phyloP scores from a whole-genome alignment of 2,888 invertebrate genomes.

The Syritta pipiens region DNA sequence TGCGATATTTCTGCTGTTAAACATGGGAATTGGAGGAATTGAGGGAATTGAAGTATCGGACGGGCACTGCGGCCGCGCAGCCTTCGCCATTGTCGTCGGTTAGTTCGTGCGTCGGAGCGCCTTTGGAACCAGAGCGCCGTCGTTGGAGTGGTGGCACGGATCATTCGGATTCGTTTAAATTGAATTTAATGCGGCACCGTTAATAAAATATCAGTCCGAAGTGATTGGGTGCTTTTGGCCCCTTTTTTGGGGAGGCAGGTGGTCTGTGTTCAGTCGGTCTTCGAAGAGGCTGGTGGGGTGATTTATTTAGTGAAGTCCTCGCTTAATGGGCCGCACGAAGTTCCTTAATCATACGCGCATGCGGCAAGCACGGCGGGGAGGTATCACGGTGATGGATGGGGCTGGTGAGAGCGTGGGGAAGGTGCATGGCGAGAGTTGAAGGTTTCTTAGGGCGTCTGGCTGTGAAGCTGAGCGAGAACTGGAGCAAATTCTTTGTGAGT shows the following conservation, averaged over 20 bases:
- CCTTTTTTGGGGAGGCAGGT: slow-evolving; percentile 32
- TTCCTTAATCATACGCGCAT: slow-evolving; percentile 44
- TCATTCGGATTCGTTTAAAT: slow-evolving; percentile 62
- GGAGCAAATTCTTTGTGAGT: too few species aligned
- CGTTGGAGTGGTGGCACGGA: slow-evolving; percentile 42
- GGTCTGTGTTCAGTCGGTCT: neutral
- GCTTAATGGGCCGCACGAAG: slow-evolving; percentile 61
- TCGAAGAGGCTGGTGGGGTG: slow-evolving; percentile 26
- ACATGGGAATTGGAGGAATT: slow-evolving; percentile 65
- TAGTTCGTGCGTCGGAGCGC: slow-evolving; percentile 59
- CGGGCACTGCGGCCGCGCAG: neutral
- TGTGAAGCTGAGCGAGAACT: too few species aligned
- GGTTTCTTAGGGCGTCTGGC: too few species aligned
- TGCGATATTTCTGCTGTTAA: slow-evolving; percentile 66
- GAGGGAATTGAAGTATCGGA: slow-evolving; percentile 50
- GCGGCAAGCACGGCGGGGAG: slow-evolving; percentile 10
- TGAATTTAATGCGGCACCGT: slow-evolving; percentile 67
- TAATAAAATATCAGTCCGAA: slow-evolving; percentile 61
- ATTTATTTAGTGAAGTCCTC: slow-evolving; percentile 46
- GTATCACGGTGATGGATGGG: slow-evolving; percentile 52
- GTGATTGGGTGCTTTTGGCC: slow-evolving; percentile 63
- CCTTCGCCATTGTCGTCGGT: slow-evolving; percentile 46
- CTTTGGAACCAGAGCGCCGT: slow-evolving; percentile 37
- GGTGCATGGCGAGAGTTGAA: slow-evolving; percentile 33
- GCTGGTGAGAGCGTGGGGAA: slow-evolving; percentile 1